Percentiles rank a stretch among this genome's conserved stretches.
These are phyloP conservation scores for Harmothoe impar DNA, from an alignment of 2,888 invertebrate species.

Conservation along the genomic window DNA sequence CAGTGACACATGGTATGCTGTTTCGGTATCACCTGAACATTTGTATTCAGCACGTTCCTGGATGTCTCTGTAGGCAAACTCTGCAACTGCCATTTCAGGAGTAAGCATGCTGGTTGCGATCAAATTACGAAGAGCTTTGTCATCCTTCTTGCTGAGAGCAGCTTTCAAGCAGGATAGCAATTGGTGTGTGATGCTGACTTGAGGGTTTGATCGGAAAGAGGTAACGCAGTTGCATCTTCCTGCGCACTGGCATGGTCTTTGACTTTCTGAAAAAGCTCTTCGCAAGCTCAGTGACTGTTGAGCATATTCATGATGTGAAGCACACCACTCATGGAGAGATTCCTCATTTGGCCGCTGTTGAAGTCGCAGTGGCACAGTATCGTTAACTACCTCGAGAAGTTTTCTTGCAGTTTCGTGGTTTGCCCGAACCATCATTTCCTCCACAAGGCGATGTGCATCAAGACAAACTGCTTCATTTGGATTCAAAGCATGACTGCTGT, in stretches of 20 bases:
- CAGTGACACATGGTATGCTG: slow-evolving; percentile 90
- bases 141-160: background rate
- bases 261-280: background rate
- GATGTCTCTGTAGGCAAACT: slow-evolving; percentile 37
- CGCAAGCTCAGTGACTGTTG: slow-evolving; percentile 24
- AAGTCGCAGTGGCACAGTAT: background rate
- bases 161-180: background rate
- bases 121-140: background rate
- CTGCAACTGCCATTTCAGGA: slow-evolving; percentile 36
- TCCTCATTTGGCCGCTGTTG: slow-evolving; percentile 38
- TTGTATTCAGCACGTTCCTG: slow-evolving; percentile 78
- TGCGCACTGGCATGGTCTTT: background rate
- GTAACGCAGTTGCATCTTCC: background rate
- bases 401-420: slow-evolving; percentile 49
- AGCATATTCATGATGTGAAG: background rate
- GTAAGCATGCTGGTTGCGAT: background rate
- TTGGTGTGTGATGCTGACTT: background rate
- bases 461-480: background rate
- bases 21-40: slow-evolving; percentile 75
- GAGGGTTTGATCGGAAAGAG: background rate
- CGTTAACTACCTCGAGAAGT: background rate
- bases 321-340: slow-evolving; percentile 35
- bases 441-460: slow-evolving; percentile 61
- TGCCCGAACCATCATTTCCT: slow-evolving; percentile 62
- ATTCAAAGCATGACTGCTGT: background rate